Percentiles rank a stretch among this genome's conserved stretches.
These are phyloP conservation scores for Acrobasis consociella DNA, from an alignment of 2,888 invertebrate species.

Conservation along the genomic window DNA sequence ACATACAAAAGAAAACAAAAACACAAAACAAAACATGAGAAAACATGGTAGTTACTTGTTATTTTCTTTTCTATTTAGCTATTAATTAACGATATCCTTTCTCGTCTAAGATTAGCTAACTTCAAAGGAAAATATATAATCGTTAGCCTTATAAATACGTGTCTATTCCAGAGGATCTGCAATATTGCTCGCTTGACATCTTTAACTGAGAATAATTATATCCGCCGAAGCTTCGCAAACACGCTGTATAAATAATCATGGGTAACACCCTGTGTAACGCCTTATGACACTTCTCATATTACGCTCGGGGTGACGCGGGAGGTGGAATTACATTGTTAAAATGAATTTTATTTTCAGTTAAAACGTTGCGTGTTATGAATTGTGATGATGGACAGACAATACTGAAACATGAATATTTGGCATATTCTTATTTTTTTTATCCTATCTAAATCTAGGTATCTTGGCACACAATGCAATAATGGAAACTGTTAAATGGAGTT, in stretches of 20 bases:
- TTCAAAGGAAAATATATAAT: neutral
- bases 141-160: neutral
- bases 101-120: neutral
- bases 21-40: too few species aligned
- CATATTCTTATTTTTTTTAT: too few species aligned
- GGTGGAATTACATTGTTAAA: neutral
- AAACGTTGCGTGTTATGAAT: too few species aligned
- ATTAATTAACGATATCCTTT: neutral
- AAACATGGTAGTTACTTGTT: neutral
- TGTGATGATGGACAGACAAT: too few species aligned
- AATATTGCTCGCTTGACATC: conserved; percentile 5
- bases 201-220: conserved; percentile 16
- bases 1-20: too few species aligned
- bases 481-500: too few species aligned
- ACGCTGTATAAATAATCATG: conserved; percentile 19
- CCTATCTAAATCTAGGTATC: too few species aligned
- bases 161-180: conserved; percentile 1
- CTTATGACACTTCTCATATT: conserved; percentile 18
- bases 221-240: conserved; percentile 11
- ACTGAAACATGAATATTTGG: too few species aligned
- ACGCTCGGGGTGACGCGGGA: neutral
- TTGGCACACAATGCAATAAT: too few species aligned
- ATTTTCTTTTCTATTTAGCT: neutral
- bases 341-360: neutral
- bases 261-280: conserved; percentile 14